Conservation (phyloP, 1,140 invertebrate species). For the Drosophila ironensis region DNA sequence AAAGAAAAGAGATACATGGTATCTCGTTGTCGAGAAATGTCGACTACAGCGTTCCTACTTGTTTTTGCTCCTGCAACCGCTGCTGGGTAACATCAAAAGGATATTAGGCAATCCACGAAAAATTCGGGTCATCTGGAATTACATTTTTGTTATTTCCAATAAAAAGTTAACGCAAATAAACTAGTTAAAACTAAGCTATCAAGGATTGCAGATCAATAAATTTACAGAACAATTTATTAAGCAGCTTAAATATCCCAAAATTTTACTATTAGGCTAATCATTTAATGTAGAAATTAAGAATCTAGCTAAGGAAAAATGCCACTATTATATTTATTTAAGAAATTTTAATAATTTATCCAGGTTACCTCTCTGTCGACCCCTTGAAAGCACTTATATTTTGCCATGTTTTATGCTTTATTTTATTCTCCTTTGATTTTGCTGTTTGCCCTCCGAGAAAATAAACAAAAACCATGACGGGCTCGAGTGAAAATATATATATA, state of each 20-base stretch:
- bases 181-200: no score
- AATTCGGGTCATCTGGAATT: not conserved
- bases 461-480: not conserved
- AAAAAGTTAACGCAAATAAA: no score
- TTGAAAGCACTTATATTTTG: not conserved
- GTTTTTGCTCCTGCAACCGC: not conserved
- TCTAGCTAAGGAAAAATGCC: no score
- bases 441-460: conserved; percentile 23
- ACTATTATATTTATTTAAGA: not conserved
- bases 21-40: no score
- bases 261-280: no score
- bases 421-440: conserved; percentile 38
- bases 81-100: not conserved
- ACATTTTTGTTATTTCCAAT: not conserved
- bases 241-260: no score
- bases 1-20: no score
- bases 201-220: no score
- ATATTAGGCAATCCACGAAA: not conserved
- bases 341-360: not conserved
- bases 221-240: no score
- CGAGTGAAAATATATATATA: not conserved
- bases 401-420: conserved; percentile 41
- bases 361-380: not conserved
- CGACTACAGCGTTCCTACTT: not conserved
- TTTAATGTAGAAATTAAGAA: no score